These are phyloP conservation scores for Gymnobelideus leadbeateri DNA, from an alignment of 2,113 vertebrate species.

Conservation along the genomic window DNA sequence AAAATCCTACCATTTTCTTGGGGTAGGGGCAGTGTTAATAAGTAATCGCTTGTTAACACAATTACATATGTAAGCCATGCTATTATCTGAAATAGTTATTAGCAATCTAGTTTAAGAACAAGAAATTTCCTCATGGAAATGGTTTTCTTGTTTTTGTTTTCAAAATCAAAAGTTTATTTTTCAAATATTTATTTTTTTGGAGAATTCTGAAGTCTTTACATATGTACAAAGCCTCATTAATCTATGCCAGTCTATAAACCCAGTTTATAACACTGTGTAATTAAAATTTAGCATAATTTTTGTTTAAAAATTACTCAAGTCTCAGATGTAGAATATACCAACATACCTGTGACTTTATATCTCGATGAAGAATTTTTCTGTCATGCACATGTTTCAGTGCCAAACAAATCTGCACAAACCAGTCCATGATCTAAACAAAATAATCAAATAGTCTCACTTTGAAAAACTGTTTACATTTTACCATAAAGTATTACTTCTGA, in stretches of 20 bases:
- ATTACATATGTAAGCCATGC: not conserved
- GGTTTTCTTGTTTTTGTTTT: not conserved
- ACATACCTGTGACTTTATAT: constrained; percentile 98
- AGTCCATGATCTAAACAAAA: constrained; percentile 92
- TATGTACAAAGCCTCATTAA: not conserved
- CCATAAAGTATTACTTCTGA: not conserved
- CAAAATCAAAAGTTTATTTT: not conserved
- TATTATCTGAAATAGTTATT: not conserved
- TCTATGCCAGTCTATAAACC: not conserved
- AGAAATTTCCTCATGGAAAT: not conserved
- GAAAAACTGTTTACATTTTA: constrained; percentile 44
- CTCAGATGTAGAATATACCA: constrained; percentile 8
- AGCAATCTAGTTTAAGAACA: not conserved
- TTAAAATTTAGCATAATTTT: not conserved
- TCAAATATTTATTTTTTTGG: not conserved
- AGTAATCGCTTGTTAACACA: not conserved
- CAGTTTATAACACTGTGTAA: not conserved
- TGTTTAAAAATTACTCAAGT: not conserved
- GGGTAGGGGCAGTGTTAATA: not conserved
- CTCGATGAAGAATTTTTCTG: constrained; percentile 97
- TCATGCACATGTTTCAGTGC: constrained; percentile 98
- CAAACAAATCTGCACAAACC: constrained; percentile 99
- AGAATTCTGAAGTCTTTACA: not conserved
- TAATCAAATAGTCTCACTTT: constrained; percentile 51
- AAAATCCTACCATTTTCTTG: not conserved